Conservation (phyloP, 2,113 vertebrate species). For the Podarcis cretensis region DNA sequence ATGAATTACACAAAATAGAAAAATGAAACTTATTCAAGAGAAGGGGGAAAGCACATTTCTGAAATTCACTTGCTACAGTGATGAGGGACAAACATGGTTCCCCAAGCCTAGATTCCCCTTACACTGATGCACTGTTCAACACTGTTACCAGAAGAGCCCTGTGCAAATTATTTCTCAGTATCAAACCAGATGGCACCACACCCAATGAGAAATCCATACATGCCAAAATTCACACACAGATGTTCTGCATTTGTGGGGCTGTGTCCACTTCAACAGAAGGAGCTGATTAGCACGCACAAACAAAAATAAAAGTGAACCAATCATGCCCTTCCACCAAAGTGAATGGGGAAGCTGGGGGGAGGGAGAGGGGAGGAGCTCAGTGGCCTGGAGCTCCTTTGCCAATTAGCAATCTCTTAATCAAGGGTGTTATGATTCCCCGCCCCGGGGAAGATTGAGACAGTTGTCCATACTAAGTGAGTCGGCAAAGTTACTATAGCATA, state of each 20-base stretch:
- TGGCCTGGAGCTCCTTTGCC: not conserved
- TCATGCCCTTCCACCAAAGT: not conserved
- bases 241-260: not conserved
- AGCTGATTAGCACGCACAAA: not conserved
- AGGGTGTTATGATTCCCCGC: conserved; percentile 56
- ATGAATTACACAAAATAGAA: conserved; percentile 33
- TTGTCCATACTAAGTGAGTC: not conserved
- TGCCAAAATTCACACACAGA: not conserved
- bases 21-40: conserved; percentile 49
- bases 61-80: not conserved
- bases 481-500: conserved; percentile 25
- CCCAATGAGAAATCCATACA: not conserved
- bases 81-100: conserved; percentile 42
- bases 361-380: too few relatives aligned
- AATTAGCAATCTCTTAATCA: conserved; percentile 16
- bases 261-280: not conserved
- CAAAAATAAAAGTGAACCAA: not conserved
- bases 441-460: conserved; percentile 59
- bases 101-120: conserved; percentile 40
- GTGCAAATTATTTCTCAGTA: conserved; percentile 18
- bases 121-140: conserved; percentile 27
- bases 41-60: not conserved
- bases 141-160: conserved; percentile 43
- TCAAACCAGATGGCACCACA: conserved; percentile 4
- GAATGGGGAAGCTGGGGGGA: not conserved